phyloP scores from a whole-genome alignment of 2,797 vertebrate genomes.

The Apodemus agrarius region DNA sequence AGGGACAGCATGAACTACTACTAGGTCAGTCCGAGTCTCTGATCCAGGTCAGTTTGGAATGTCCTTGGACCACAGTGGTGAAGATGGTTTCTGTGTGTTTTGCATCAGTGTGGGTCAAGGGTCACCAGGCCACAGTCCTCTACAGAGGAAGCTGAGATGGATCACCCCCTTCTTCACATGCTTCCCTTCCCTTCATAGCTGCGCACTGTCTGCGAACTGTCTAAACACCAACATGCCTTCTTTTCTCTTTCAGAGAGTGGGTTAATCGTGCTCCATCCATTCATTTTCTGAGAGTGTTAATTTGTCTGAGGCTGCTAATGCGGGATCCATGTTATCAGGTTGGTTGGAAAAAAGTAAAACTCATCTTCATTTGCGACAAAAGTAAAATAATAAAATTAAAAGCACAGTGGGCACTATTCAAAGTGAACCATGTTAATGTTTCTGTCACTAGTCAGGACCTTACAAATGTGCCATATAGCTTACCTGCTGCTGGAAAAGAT shows the following conservation, averaged over 20 bases:
- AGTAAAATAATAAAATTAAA: background rate
- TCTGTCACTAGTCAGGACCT: background rate
- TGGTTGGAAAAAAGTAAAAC: conserved; percentile 58
- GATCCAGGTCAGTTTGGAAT: background rate
- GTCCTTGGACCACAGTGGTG: background rate
- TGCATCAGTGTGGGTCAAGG: background rate
- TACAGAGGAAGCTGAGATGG: background rate
- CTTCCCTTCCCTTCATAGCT: background rate
- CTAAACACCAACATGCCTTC: background rate
- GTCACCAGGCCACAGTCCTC: background rate
- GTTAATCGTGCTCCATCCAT: conserved; percentile 87
- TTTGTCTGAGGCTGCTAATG: conserved; percentile 93
- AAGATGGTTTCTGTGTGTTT: background rate
- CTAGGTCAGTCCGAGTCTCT: background rate
- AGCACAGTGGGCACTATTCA: background rate
- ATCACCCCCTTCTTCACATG: no score
- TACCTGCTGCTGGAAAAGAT: background rate
- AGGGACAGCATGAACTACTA: background rate
- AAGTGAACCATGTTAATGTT: background rate
- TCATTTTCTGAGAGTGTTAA: conserved; percentile 91
- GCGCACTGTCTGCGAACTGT: background rate
- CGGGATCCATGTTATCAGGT: conserved; percentile 93
- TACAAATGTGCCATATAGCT: background rate
- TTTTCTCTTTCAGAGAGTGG: conserved; percentile 89
- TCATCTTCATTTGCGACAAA: conserved; percentile 9